Percentiles rank a stretch among this genome's conserved stretches.
phyloP scores from a whole-genome alignment of 2,888 invertebrate genomes.

The Drosophila paucipuncta region DNA sequence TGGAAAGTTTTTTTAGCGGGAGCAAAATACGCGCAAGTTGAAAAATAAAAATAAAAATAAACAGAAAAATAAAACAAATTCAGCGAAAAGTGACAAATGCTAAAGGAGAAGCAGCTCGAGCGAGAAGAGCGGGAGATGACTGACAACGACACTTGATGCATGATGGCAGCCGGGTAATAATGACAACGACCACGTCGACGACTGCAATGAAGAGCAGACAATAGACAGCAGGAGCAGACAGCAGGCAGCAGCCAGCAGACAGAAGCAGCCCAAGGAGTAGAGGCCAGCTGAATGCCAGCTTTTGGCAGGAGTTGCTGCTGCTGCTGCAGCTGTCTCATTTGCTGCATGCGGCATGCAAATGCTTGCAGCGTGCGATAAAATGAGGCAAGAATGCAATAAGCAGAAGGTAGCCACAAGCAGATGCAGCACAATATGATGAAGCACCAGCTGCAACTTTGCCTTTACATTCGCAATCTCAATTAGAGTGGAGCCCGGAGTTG shows the following conservation, averaged over 20 bases:
- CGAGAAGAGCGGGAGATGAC: slow-evolving; percentile 24
- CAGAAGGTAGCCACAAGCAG: slow-evolving; percentile 64
- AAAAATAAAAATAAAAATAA: slow-evolving; percentile 7
- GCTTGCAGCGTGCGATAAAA: slow-evolving; percentile 75
- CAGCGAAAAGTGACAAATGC: slow-evolving; percentile 53
- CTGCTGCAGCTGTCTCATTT: slow-evolving; percentile 56
- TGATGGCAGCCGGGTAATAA: slow-evolving; percentile 80
- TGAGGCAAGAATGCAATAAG: slow-evolving; percentile 55
- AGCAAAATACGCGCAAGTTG: slow-evolving; percentile 26
- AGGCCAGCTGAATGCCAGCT: slow-evolving; percentile 37
- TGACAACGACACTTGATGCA: slow-evolving; percentile 79
- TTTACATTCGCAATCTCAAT: slow-evolving; percentile 22
- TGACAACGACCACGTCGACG: slow-evolving; percentile 65
- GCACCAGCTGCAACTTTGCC: slow-evolving; percentile 26
- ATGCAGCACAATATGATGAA: slow-evolving; percentile 33
- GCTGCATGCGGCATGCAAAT: slow-evolving; percentile 75
- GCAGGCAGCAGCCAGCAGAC: slow-evolving; percentile 30
- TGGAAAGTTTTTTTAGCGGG: slow-evolving; percentile 65
- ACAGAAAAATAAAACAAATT: slow-evolving; percentile 63
- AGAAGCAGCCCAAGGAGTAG: slow-evolving; percentile 45
- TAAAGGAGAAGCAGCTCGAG: slow-evolving; percentile 11
- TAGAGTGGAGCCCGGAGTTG: neutral
- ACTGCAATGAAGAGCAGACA: slow-evolving; percentile 58
- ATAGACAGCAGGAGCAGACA: slow-evolving; percentile 31
- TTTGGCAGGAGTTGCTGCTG: slow-evolving; percentile 20